Base-by-base conservation (phyloP, 2,888 invertebrate genomes). In the Beris chalybata region DNA sequence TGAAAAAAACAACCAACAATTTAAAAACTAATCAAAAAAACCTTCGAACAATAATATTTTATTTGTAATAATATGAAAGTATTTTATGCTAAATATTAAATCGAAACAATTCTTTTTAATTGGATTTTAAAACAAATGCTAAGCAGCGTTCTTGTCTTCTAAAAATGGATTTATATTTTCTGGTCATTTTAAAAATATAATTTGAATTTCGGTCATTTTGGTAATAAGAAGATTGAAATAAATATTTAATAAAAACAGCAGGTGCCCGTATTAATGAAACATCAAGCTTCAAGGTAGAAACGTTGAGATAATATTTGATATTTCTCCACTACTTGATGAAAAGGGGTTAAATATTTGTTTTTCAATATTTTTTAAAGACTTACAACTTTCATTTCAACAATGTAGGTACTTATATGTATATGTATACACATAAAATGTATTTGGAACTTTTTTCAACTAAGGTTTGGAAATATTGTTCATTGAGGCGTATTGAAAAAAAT, bases 111-210 rank as follows among this genome's bases (percentile, higher is more conserved):
- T 38, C 15, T 32, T 15, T 50, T 50, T 6, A 61, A 52, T 50
- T 52, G 38, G 15, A 38, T 45, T 13, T 61, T 61, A 12, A 56
- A 11, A 58, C 45, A n/a, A 30, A 50, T 61, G 65, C 65, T 65
- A 50, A 66, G 56, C 65, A 68, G 61, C 68, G 54, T 68, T 65
- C 68, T 50, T 65, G 56, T 65, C 61, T 61, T 52, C 52, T 47
- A 61, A 32, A 61, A 52, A 61, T 43, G 38, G 11, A 50, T 61
- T 65, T 55, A 48, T 44, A 32, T 52, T 58, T 32, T 52, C 57
- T 52, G 48, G 56, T 47, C 55, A 11, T 43, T n/a, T 53, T 53
- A 11, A 44, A 58, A 44, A 30, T 64, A 13, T 43, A 15, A 44
- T 13, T 50, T 11, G 43, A 59, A 12, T 59, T 31, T 38, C 12